Evolutionary conservation across 2,797 vertebrate genomes (phyloP).

Genomic region (Notoglanidium macrostoma): DNA sequence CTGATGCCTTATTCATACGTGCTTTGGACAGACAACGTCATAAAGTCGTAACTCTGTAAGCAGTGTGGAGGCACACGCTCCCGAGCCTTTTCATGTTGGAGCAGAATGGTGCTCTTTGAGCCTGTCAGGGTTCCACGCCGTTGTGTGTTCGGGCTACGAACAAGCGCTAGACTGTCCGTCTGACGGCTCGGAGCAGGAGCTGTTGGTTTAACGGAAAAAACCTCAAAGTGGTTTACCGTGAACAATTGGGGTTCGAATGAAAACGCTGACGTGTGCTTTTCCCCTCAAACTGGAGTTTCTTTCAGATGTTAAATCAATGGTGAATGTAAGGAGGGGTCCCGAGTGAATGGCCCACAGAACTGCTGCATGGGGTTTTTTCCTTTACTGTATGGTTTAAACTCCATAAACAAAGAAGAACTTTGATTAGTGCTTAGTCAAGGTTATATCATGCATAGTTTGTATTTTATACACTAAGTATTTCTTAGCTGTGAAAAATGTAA

Average conservation of each 20-base stretch:
- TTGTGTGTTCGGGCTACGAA: conserved; percentile 27
- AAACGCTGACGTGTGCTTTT: background rate
- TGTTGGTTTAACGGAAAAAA: conserved; percentile 31
- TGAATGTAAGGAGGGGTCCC: conserved; percentile 21
- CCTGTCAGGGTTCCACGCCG: background rate
- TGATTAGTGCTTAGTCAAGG: background rate
- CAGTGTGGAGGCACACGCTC: conserved; percentile 2
- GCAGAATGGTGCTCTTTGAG: conserved; percentile 26
- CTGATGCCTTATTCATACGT: conserved; percentile 18
- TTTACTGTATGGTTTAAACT: background rate
- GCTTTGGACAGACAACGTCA: background rate
- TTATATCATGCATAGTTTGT: background rate
- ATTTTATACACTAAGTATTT: background rate
- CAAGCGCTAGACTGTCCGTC: conserved; percentile 40
- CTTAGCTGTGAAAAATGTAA: background rate
- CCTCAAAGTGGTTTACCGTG: background rate
- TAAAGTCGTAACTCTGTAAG: conserved; percentile 1
- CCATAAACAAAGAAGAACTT: background rate
- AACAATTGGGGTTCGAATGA: conserved; percentile 33
- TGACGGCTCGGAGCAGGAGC: background rate
- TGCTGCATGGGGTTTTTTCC: conserved; percentile 17
- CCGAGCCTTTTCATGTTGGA: conserved; percentile 8
- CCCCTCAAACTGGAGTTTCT: background rate
- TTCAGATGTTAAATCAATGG: background rate
- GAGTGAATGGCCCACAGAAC: background rate